Evolutionary conservation across 2,888 invertebrate genomes (phyloP).

Genomic region (Thalpophila matura): DNA sequence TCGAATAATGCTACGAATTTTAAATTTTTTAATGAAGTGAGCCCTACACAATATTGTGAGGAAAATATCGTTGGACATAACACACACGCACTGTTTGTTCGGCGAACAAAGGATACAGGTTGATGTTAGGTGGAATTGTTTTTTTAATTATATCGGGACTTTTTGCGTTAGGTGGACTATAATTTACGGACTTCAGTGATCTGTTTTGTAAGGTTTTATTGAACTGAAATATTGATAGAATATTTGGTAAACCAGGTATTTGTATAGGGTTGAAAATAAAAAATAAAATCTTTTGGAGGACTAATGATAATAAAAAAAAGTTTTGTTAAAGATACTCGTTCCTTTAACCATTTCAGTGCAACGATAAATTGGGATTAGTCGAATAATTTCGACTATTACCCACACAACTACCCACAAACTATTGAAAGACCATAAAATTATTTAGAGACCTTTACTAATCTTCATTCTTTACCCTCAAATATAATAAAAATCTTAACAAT

Average conservation of each 20-base stretch:
- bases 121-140: constrained; percentile 26
- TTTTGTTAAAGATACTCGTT: too few species aligned
- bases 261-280: not conserved
- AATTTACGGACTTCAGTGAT: constrained; percentile 32
- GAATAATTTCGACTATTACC: constrained; percentile 33
- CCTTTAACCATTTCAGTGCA: not conserved
- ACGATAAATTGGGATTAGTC: constrained; percentile 40
- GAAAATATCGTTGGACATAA: constrained; percentile 77
- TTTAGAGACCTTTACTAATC: constrained; percentile 19
- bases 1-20: constrained; percentile 85
- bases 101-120: constrained; percentile 41
- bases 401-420: not conserved
- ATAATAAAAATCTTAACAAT: constrained; percentile 11
- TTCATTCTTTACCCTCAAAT: constrained; percentile 1
- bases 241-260: not conserved
- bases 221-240: constrained; percentile 1
- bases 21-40: constrained; percentile 88
- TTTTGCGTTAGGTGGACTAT: constrained; percentile 10
- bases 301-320: not conserved
- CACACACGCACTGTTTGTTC: constrained; percentile 69
- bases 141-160: too few species aligned
- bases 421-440: constrained; percentile 46
- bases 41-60: constrained; percentile 83
- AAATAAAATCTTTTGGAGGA: not conserved
- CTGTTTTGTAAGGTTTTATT: constrained; percentile 28